phyloP scores from a whole-genome alignment of 2,113 vertebrate species.

The Chloebia gouldiae region DNA sequence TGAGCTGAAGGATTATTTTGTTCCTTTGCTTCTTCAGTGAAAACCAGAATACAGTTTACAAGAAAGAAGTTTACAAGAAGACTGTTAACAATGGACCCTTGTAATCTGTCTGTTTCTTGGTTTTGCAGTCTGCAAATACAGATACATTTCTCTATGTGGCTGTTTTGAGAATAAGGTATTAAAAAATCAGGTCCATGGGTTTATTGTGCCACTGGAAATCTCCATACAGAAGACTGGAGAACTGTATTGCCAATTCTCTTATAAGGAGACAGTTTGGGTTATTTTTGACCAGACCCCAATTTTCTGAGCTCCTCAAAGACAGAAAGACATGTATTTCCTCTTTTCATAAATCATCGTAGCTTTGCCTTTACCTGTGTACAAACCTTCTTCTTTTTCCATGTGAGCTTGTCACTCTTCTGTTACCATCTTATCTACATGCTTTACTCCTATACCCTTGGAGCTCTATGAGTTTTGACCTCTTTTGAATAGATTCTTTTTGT shows the following conservation, averaged over 20 bases:
- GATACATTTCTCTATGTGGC: not conserved
- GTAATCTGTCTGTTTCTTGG: not conserved
- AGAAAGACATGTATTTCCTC: rapidly evolving
- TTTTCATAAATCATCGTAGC: not conserved
- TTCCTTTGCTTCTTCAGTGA: not conserved
- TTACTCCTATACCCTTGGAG: not conserved
- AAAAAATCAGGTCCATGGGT: not conserved
- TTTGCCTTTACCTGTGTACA: not conserved
- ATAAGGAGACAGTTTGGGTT: not conserved
- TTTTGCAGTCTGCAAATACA: not conserved
- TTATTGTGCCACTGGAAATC: not conserved
- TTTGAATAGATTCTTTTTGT: not conserved
- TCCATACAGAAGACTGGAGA: not conserved
- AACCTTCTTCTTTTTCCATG: not conserved
- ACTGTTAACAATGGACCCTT: not conserved
- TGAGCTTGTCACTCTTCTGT: not conserved
- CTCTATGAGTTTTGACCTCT: not conserved
- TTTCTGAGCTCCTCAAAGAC: not conserved
- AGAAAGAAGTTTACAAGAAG: no score
- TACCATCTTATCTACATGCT: not conserved
- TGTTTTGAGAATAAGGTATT: not conserved
- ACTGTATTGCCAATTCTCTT: not conserved
- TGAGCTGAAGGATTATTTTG: not conserved
- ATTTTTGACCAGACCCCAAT: not conserved
- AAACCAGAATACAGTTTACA: not conserved